A percentile compares a stretch with the other conserved stretches of the same genome.
These are phyloP conservation scores for Zaprionus ornatus DNA, from an alignment of 1,140 invertebrate species.

Conservation along the genomic window DNA sequence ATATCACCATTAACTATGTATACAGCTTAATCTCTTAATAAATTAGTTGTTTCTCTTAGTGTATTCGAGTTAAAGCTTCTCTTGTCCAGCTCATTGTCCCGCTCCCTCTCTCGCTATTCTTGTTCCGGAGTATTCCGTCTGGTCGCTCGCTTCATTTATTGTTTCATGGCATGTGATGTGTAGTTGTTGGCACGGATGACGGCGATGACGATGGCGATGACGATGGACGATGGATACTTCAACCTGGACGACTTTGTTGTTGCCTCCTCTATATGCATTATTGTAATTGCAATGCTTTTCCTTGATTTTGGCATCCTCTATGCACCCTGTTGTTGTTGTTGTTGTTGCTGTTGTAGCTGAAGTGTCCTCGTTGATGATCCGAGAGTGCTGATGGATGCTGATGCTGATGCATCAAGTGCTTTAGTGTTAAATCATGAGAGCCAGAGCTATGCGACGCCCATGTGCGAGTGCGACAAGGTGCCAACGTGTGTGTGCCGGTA, in stretches of 20 bases:
- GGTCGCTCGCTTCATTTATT: slow-evolving; percentile 43
- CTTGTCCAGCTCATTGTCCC: background rate
- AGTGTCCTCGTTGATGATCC: slow-evolving; percentile 43
- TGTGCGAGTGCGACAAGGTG: slow-evolving; percentile 1
- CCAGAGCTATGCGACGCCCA: slow-evolving; percentile 22
- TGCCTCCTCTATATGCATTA: slow-evolving; percentile 34
- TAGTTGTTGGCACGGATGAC: slow-evolving; percentile 16
- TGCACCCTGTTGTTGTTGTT: background rate
- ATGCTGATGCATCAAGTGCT: slow-evolving; percentile 49
- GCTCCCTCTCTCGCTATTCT: background rate
- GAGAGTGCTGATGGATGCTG: slow-evolving; percentile 46
- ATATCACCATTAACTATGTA: too few species aligned
- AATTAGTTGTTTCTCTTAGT: background rate
- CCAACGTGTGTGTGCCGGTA: background rate
- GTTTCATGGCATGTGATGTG: slow-evolving; percentile 43
- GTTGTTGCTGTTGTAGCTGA: slow-evolving; percentile 14
- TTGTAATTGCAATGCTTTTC: slow-evolving; percentile 48
- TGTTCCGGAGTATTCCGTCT: background rate
- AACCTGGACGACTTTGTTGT: slow-evolving; percentile 35
- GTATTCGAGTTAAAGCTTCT: background rate
- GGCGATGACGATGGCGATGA: slow-evolving; percentile 28
- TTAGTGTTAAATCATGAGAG: slow-evolving; percentile 38
- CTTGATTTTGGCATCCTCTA: slow-evolving; percentile 21
- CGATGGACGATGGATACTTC: slow-evolving; percentile 25
- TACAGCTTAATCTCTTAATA: too few species aligned